Evolutionary conservation across 2,113 vertebrate species (phyloP), one percentile per base, ranked within the genome.

Genomic region (Gopherus evgoodei): DNA sequence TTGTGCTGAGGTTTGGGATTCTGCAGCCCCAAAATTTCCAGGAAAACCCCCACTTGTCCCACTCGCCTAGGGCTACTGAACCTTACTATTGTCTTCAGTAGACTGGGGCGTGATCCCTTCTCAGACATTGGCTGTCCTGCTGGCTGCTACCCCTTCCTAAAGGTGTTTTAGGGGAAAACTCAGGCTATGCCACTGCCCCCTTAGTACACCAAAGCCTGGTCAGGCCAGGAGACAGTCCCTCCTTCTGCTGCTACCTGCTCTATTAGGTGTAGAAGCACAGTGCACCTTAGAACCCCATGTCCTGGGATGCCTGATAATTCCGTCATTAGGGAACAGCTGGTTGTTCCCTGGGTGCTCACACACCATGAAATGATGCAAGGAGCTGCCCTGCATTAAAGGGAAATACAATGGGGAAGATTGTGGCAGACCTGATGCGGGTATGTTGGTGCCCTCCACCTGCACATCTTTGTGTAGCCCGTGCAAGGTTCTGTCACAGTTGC

Each of bases 21-120:
- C 57, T 0, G 11, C 8, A 49, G 11, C 29, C 91, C 89, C 84
- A 7, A 42, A 69, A 3, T 2, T 84, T 93, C 38, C 78, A 86
- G 52, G 69, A 75, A 42, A 19, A 81, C 56, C 24, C 35, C 2
- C 0, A 6, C 54, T 69, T 56, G n/a, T 80, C 50, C 4, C n/a
- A 38, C 35, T 87, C 91, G 80, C 52, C 50, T 54, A 59, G 81
- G 19, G 72, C 91, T 91, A 52, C 84, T 90, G 42, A 90, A n/a
- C 79, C 22, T 2, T 75, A 42, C 69, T 42, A n/a, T 75, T 24
- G 69, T 75, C 69, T 42, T 72, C n/a, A 22, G n/a, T 38, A 38
- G 69, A 72, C 35, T 24, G 27, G 3, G 35, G 49, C 11, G 27
- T 10, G n/a, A 84, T 84, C 87, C 9, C 16, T 90, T 54, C 76